phyloP scores from a whole-genome alignment of 1,140 invertebrate genomes.

The Theocolax elegans region DNA sequence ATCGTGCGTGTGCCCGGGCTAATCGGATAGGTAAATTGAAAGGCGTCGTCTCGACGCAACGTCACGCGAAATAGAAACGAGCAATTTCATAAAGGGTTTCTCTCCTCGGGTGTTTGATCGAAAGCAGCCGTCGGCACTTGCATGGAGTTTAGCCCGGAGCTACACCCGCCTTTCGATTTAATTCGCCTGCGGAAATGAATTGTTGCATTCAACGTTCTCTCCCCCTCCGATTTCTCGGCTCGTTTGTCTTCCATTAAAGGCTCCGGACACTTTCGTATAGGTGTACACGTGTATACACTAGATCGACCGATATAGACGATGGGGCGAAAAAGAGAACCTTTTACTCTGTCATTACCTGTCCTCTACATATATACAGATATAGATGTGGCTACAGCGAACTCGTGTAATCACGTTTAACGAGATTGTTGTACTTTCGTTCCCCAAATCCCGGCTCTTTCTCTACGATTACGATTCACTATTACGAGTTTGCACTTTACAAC shows the following conservation, averaged over 20 bases:
- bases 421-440: no score
- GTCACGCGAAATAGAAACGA: conserved; percentile 2
- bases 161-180: conserved; percentile 2
- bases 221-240: conserved; percentile 4
- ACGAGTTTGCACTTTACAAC: no score
- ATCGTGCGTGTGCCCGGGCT: neutral
- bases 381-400: no score
- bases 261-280: no score
- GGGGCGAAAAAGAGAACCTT: neutral
- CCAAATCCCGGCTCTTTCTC: no score
- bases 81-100: neutral
- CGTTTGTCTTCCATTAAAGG: conserved; percentile 23
- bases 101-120: neutral
- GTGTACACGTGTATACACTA: neutral
- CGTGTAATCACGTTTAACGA: no score
- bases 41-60: neutral
- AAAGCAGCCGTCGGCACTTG: conserved; percentile 2
- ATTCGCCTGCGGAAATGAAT: conserved; percentile 30
- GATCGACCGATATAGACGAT: no score
- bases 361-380: no score
- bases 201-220: no score
- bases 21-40: conserved; percentile 9
- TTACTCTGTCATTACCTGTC: neutral
- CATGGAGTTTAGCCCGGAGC: conserved; percentile 18
- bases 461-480: no score